A percentile compares a stretch with the other conserved stretches of the same genome.
These are phyloP conservation scores for Tenthredo amoena DNA, from an alignment of 2,888 invertebrate genomes.

Conservation along the genomic window DNA sequence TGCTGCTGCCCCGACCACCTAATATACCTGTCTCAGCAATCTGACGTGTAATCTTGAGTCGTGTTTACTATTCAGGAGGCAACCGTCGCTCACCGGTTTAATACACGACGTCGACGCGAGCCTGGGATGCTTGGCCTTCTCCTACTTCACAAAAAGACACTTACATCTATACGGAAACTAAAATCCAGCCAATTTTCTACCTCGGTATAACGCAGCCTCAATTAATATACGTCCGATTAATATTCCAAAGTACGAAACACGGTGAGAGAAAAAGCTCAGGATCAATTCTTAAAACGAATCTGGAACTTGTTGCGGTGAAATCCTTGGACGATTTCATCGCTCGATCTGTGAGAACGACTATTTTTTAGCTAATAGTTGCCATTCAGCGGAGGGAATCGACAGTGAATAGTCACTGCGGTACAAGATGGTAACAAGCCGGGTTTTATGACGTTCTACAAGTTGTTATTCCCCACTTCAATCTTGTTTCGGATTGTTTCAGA, in stretches of 20 bases:
- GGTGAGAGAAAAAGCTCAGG: neutral
- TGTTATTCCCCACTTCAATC: neutral
- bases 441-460: neutral
- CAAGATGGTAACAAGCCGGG: neutral
- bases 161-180: neutral
- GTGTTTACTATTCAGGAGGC: conserved; percentile 51
- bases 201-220: neutral
- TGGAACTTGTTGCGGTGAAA: no score
- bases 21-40: conserved; percentile 52
- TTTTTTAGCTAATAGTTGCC: no score
- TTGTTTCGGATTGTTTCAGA: neutral
- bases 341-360: no score
- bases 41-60: conserved; percentile 52
- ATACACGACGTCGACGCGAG: conserved; percentile 20
- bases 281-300: neutral
- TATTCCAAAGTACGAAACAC: neutral
- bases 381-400: neutral
- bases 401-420: neutral
- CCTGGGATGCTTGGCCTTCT: neutral
- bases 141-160: neutral
- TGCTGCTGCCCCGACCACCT: conserved; percentile 38
- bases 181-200: neutral
- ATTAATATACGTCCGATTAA: neutral
- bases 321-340: no score
- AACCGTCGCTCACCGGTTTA: conserved; percentile 48